Evolutionary conservation across 37 sponge, comb jelly and placozoan genomes (phyloP).

Genomic region (Diacarnus erythraeanus): DNA sequence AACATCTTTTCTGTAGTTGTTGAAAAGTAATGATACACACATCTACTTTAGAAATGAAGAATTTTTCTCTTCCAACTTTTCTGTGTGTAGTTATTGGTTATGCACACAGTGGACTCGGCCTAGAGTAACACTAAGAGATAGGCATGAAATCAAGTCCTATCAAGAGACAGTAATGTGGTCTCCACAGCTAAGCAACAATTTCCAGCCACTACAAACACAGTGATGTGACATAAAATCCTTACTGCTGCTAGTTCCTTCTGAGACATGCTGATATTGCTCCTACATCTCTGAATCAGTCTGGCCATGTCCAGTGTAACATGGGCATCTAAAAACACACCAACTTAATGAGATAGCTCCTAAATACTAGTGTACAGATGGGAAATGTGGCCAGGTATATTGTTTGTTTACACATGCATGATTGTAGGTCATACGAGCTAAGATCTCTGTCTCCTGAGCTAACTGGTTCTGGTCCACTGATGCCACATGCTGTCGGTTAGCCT

Average conservation of each 20-base stretch:
- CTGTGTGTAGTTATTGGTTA: too few relatives aligned
- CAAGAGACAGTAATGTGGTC: background rate
- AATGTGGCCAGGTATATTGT: too few relatives aligned
- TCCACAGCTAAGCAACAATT: background rate
- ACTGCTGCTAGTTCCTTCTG: constrained; percentile 60
- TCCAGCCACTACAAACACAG: background rate
- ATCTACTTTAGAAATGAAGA: too few relatives aligned
- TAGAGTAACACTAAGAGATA: too few relatives aligned
- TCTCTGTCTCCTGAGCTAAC: constrained; percentile 47
- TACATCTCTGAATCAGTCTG: constrained; percentile 32
- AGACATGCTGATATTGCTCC: constrained; percentile 5
- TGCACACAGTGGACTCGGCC: too few relatives aligned
- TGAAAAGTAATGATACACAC: too few relatives aligned
- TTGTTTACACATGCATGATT: too few relatives aligned
- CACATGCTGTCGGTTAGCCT: constrained; percentile 24
- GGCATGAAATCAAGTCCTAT: too few relatives aligned
- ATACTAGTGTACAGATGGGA: background rate
- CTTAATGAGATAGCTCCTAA: background rate
- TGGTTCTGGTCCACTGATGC: constrained; percentile 7
- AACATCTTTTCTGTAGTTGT: too few relatives aligned
- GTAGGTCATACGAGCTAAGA: constrained; percentile 32
- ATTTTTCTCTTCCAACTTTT: too few relatives aligned
- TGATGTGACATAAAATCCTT: constrained; percentile 5
- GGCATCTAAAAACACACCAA: constrained; percentile 9
- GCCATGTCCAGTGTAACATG: constrained; percentile 50